Evolutionary conservation across 2,797 vertebrate species (phyloP).

Genomic region (Lates japonicus): DNA sequence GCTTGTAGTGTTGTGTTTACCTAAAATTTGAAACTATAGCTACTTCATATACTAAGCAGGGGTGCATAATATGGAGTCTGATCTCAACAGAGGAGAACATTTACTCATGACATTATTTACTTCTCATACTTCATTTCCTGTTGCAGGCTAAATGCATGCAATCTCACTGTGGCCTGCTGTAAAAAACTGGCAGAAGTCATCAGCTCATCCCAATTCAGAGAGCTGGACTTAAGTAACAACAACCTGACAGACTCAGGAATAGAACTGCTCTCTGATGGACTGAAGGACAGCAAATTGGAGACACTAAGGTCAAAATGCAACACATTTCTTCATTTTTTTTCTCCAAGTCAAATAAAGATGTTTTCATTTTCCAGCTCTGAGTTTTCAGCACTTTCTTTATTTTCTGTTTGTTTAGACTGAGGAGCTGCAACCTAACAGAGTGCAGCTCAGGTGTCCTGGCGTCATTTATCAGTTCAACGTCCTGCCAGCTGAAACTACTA

Average conservation of each 20-base stretch:
- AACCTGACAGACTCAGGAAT: slow-evolving; percentile 72
- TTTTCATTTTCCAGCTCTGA: not conserved
- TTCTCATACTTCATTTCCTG: not conserved
- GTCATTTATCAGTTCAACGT: slow-evolving; percentile 59
- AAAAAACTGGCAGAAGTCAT: slow-evolving; percentile 47
- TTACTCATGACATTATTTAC: not conserved
- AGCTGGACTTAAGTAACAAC: slow-evolving; percentile 76
- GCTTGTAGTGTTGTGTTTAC: not conserved
- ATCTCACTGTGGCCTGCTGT: slow-evolving; percentile 70
- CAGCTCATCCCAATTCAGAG: slow-evolving; percentile 56
- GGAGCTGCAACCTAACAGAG: slow-evolving; percentile 69
- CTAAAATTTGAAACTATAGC: not conserved
- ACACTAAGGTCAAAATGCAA: slow-evolving; percentile 60
- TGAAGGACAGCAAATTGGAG: slow-evolving; percentile 64
- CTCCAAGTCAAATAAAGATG: not conserved
- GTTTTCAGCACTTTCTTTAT: not conserved
- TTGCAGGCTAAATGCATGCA: slow-evolving; percentile 69
- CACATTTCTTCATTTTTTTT: not conserved
- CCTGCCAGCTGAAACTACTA: slow-evolving; percentile 62
- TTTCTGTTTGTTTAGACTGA: slow-evolving; percentile 60
- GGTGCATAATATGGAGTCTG: not conserved
- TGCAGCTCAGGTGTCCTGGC: slow-evolving; percentile 46
- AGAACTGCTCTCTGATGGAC: slow-evolving; percentile 48
- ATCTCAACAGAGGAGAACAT: not conserved
- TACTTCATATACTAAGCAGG: not conserved